Percentiles rank a stretch among this genome's conserved stretches.
Conservation (phyloP, 1,140 invertebrate genomes). For the Eriosoma lanigerum region DNA sequence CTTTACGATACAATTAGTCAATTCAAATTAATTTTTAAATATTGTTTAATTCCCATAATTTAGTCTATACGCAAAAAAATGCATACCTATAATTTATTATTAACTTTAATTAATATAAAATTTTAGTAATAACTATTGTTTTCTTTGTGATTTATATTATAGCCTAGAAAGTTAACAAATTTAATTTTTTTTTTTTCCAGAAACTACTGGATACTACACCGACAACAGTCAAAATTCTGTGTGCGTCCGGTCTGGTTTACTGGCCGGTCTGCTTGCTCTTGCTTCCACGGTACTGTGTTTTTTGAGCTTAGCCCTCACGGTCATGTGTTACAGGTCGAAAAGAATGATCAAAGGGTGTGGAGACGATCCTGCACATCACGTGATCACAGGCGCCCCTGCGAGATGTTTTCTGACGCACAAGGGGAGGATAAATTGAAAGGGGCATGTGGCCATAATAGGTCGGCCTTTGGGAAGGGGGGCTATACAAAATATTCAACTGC, state of each 20-base stretch:
- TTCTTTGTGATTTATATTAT: no score
- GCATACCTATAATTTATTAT: no score
- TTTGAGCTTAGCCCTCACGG: conserved; percentile 68
- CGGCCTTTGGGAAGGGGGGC: neutral
- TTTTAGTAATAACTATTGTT: no score
- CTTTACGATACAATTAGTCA: no score
- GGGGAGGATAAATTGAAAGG: conserved; percentile 67
- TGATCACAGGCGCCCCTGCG: conserved; percentile 36
- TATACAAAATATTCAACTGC: neutral
- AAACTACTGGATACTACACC: conserved; percentile 57
- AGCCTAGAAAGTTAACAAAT: no score
- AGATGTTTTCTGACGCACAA: conserved; percentile 73
- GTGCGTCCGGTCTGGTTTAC: conserved; percentile 73
- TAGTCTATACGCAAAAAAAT: no score
- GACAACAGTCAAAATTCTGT: conserved; percentile 62
- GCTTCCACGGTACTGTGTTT: conserved; percentile 70
- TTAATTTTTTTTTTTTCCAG: conserved; percentile 54
- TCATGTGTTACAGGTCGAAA: conserved; percentile 71
- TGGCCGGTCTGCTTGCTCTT: conserved; percentile 72
- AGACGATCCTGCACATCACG: conserved; percentile 59
- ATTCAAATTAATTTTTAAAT: no score
- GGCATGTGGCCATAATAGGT: no score
- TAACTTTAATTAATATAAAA: no score
- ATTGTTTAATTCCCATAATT: no score
- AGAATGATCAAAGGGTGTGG: conserved; percentile 58